phyloP scores from a whole-genome alignment of 2,888 invertebrate genomes.

The Leucoma salicis region DNA sequence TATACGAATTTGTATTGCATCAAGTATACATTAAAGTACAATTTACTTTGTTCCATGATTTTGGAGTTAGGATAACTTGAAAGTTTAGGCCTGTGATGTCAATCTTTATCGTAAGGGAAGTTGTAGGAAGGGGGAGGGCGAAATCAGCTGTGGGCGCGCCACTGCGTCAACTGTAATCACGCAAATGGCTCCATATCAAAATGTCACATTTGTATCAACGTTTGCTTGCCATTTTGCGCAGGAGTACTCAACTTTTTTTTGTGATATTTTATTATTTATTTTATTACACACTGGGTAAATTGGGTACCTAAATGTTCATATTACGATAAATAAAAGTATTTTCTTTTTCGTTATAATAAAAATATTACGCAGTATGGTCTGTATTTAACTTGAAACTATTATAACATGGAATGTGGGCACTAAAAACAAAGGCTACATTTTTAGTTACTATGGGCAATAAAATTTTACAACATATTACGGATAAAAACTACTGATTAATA shows the following conservation, averaged over 20 bases:
- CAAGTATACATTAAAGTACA: conserved; percentile 40
- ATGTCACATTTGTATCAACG: conserved; percentile 75
- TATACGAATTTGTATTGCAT: conserved; percentile 50
- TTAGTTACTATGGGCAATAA: too few relatives aligned
- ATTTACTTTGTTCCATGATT: conserved; percentile 42
- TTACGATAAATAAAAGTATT: too few relatives aligned
- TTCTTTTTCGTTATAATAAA: too few relatives aligned
- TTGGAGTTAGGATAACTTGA: conserved; percentile 71
- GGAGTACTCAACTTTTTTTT: conserved; percentile 40
- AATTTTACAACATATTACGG: too few relatives aligned
- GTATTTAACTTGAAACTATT: too few relatives aligned
- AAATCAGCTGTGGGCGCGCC: conserved; percentile 66
- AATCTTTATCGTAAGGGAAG: conserved; percentile 81
- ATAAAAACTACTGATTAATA: too few relatives aligned
- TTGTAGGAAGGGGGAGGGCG: conserved; percentile 63
- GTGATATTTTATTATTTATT: too few relatives aligned
- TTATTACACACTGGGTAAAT: too few relatives aligned
- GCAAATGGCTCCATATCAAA: conserved; percentile 80
- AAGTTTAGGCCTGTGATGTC: conserved; percentile 71
- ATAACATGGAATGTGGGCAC: too few relatives aligned
- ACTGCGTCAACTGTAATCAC: conserved; percentile 80
- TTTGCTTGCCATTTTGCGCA: conserved; percentile 64
- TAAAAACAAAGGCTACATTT: too few relatives aligned
- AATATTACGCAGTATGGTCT: too few relatives aligned
- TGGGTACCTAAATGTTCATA: too few relatives aligned